Evolutionary conservation across 2,113 vertebrate genomes (phyloP), one percentile per base, ranked within the genome.

Genomic region (Macheiramphus alcinus): DNA sequence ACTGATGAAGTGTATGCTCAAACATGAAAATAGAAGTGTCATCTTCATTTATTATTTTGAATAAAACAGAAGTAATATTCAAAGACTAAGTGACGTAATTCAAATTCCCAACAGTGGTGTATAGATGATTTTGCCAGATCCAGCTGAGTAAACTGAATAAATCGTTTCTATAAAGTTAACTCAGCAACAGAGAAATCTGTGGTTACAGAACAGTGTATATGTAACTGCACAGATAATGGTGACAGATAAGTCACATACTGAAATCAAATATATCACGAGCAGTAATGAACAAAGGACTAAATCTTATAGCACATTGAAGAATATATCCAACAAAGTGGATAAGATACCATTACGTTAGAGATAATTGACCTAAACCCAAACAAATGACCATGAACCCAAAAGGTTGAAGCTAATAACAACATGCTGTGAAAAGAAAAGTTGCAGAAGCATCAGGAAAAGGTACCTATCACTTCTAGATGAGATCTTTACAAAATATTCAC

Each of bases 201-300:
- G 38, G 61, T 48, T 79, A 52, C 34, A 75, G 56, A 94, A 13
- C 36, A 85, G 56, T 16, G 34, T 91, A 92, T 93, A 94, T 95
- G 42, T 67, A 93, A 87, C 88, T 85, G 40, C 47, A 72, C 5
- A 90, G 88, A 93, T 95, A 97, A 96, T 90, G 61, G 65, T 94
- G 81, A 97, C 32, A 91, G 96, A 94, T 82, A 87, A 92, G 32
- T 80, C 61, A 89, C 11, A 14, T 13, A 59, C 16, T 40, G 81
- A 70, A 89, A 90, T 67, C 25, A 85, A 95, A 87, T 88, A 95
- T 82, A 94, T 91, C 29, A 74, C 1, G 15, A 74, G 11, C 53
- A 91, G 55, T 83, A 83, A 94, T 59, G 56, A 97, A 72, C 48
- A 74, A 72, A 80, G 79, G 45, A 45, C 25, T 71, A 47, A 91